Evolutionary conservation across 2,888 invertebrate genomes (phyloP), one percentile per base, ranked within the genome.

Genomic region (Myathropa florea): DNA sequence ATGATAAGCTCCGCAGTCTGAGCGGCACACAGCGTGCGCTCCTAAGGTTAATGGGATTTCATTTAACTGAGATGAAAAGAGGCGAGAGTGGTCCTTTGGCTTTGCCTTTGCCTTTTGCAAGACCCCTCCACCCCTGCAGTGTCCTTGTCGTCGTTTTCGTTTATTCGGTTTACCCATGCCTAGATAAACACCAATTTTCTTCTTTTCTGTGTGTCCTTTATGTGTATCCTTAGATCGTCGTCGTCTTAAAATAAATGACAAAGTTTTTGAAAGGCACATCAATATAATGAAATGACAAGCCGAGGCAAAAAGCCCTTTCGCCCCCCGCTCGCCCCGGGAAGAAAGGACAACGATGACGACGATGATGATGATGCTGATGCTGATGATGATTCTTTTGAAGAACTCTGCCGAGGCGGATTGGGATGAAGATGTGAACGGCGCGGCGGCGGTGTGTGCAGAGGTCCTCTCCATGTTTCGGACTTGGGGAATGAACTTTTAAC

Each of bases 201-300:
- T 75, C 71, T 63, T 39, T 70, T 70, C 30, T 12, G 68, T 53
- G 33, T 55, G 73, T 72, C 73, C 78, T 64, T 77, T 61, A 36
- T 63, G 57, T 64, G 59, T 71, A 71, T 75, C 75, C 83, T 75
- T 67, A 73, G 83, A 82, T 79, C 78, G 82, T 85, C 83, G 78
- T 79, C 78, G 82, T 85, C 83, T 86, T 83, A 67, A 86, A 82
- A 86, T 79, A 83, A 83, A 86, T 86, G 78, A 83, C 83, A 86
- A 83, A 76, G 55, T 86, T 86, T 86, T 86, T 82, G 79, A 86
- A 86, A 83, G 86, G 79, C 86, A 79, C 83, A 86, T 86, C 78
- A 86, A 79, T 86, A 86, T 76, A 86, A 86, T 86, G 79, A 79
- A 86, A 86, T 78, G 86, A 86, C 83, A 83, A 83, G 65, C 64